Percentiles rank a stretch among this genome's conserved stretches.
These are phyloP conservation scores for Sialia sialis DNA, from an alignment of 2,113 vertebrate species.

Conservation along the genomic window DNA sequence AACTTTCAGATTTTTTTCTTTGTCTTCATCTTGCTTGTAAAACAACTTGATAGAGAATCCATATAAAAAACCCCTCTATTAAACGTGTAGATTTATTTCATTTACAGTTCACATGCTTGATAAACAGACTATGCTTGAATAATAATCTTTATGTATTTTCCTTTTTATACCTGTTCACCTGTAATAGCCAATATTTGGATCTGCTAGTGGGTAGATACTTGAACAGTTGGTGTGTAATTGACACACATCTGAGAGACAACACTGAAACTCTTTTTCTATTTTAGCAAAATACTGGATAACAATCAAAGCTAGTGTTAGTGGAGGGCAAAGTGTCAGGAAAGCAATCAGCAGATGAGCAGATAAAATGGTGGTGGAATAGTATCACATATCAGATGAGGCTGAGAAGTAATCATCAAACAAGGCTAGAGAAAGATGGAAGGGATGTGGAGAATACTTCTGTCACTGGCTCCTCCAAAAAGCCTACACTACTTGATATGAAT, in stretches of 20 bases:
- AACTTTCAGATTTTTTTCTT: background rate
- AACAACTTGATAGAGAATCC: background rate
- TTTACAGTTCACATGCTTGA: background rate
- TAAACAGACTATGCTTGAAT: background rate
- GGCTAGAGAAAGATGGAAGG: background rate
- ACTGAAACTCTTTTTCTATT: background rate
- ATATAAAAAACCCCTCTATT: background rate
- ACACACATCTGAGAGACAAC: background rate
- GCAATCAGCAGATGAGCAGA: conserved; percentile 40
- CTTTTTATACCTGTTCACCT: background rate
- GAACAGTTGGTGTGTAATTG: background rate
- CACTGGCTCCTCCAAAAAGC: background rate
- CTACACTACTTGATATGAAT: background rate
- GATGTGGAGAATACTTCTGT: background rate
- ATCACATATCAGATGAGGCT: background rate
- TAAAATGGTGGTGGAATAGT: background rate
- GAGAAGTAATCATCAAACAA: conserved; percentile 12
- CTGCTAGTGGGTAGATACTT: background rate
- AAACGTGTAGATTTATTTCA: background rate
- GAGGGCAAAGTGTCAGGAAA: conserved; percentile 33
- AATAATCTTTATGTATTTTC: background rate
- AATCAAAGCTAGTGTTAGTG: background rate
- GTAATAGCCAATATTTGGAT: background rate
- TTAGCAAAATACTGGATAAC: conserved; percentile 18
- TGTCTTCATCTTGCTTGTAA: background rate